phyloP scores from a whole-genome alignment of 2,797 vertebrate genomes.

The Gymnoscopelus microlampas region DNA sequence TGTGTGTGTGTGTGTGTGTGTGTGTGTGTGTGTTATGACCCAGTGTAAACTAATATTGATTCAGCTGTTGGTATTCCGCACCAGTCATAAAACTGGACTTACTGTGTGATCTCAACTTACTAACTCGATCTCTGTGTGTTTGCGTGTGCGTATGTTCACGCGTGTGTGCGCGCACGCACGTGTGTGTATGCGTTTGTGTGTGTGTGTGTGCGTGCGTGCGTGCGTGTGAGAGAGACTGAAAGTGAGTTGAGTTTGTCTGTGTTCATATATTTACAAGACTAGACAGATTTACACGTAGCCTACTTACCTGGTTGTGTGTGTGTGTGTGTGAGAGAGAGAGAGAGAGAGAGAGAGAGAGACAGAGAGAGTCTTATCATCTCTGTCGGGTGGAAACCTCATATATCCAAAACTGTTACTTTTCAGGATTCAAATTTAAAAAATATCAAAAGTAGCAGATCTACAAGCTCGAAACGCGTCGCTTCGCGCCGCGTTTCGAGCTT shows the following conservation, averaged over 20 bases:
- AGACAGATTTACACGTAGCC: too few relatives aligned
- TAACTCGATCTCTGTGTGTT: conserved; percentile 30
- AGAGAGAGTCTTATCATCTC: conserved; percentile 35
- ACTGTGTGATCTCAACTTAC: conserved; percentile 41
- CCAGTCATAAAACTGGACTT: conserved; percentile 79
- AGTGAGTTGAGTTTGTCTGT: not conserved
- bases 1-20: conserved; percentile 13
- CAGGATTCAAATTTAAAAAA: too few relatives aligned
- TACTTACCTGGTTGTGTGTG: conserved; percentile 27
- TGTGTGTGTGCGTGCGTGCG: not conserved
- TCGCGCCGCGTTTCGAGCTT: too few relatives aligned
- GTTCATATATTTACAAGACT: not conserved
- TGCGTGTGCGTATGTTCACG: conserved; percentile 17
- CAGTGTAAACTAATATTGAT: conserved; percentile 82
- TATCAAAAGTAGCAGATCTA: too few relatives aligned
- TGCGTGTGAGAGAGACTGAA: not conserved
- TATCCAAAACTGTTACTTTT: too few relatives aligned
- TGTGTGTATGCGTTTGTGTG: conserved; percentile 19
- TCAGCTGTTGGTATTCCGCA: conserved; percentile 79
- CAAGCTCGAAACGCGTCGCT: too few relatives aligned
- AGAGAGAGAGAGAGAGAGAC: conserved; percentile 22
- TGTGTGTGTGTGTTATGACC: conserved; percentile 70
- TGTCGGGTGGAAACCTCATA: too few relatives aligned
- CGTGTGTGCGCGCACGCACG: not conserved
- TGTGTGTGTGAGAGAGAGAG: conserved; percentile 1